Base-by-base conservation (phyloP, 2,888 invertebrate species). In the Melanotus villosus region DNA sequence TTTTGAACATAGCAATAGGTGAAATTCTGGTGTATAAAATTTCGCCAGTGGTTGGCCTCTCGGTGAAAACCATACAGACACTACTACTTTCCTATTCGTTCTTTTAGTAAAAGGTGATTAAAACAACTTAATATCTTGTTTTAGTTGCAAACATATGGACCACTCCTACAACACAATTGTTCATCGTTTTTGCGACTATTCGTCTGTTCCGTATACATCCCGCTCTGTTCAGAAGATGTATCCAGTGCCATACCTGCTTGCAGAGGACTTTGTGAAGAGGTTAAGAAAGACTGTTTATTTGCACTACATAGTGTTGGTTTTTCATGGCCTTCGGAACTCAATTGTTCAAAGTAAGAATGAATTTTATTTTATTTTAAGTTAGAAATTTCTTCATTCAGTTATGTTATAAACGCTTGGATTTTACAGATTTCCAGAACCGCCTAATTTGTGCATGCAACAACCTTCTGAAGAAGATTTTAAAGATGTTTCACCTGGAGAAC, bases 121-220 rank as follows among this genome's bases (percentile, higher is more conserved):
- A n/a, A n/a, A n/a, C n/a, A n/a, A n/a, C n/a, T n/a, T n/a, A n/a
- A n/a, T n/a, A n/a, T n/a, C 1, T 82, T 80, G 77, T 89, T 90
- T 18, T 90, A 93, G 93, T 89, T 93, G 82, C 85, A 89, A 70
- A 86, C 89, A 70, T 92, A 92, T 84, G 86, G 90, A 80, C 92
- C 90, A 0, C 87, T 96, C 69, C 89, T 96, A 62, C 89, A 93
- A 75, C 91, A 92, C 79, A 91, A 92, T 58, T 96, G 96, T 82
- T 95, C 95, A 2, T 87, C 89, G 65, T 92, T 94, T 80, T 89
- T 95, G 41, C 90, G 93, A 75, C 93, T 97, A 84, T 92, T 97
- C 81, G 89, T 97, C 70, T 97, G 97, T 86, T 94, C 96, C 12
- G 92, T 96, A 59, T 94, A 94, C 84, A 93, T 94, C 7, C 97